phyloP scores from a whole-genome alignment of 37 sponge, comb jelly and placozoan genomes.

The Chondrosia reniformis region DNA sequence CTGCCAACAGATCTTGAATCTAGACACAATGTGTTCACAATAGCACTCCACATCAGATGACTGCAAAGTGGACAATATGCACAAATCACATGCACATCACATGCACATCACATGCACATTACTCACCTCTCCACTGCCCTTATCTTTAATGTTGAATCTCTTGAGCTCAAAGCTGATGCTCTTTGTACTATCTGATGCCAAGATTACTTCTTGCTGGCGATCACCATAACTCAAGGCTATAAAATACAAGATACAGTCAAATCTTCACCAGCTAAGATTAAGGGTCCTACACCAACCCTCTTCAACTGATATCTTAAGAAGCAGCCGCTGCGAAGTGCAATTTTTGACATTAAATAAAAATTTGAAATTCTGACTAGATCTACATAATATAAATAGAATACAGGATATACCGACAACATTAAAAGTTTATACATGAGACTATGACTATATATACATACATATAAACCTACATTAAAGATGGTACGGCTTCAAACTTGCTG shows the following conservation, averaged over 20 bases:
- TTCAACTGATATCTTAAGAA: no score
- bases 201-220: not conserved
- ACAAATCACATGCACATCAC: no score
- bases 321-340: no score
- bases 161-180: not conserved
- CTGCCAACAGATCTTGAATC: not conserved
- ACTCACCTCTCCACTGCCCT: not conserved
- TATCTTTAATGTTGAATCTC: not conserved
- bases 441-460: not conserved
- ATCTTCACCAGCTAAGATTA: not conserved
- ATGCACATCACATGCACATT: no score
- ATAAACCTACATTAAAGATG: constrained; percentile 30
- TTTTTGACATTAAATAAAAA: no score
- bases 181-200: not conserved
- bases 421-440: not conserved
- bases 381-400: no score
- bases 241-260: not conserved
- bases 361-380: no score
- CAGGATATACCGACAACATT: no score
- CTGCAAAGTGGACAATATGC: not conserved
- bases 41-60: not conserved
- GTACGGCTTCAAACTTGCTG: constrained; percentile 35
- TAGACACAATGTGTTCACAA: not conserved
- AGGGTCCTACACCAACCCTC: not conserved
- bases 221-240: not conserved